These are phyloP conservation scores for Ormyrus nitidulus DNA, from an alignment of 2,888 invertebrate genomes.

Conservation along the genomic window DNA sequence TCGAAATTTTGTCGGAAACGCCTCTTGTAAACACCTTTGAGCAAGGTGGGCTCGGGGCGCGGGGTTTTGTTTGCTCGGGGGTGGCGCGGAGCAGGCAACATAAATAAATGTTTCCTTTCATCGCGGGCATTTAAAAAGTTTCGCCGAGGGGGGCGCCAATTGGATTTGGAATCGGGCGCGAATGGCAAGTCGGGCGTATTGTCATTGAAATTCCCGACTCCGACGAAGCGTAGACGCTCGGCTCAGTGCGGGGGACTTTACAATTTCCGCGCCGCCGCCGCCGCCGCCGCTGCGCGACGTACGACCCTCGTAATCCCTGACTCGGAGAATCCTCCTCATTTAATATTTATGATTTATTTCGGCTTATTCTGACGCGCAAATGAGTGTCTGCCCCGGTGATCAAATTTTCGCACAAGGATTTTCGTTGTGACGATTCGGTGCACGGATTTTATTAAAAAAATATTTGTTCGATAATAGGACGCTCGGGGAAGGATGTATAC, in stretches of 20 bases:
- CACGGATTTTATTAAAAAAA: constrained; percentile 23
- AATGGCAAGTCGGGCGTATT: constrained; percentile 61
- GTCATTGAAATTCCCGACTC: constrained; percentile 70
- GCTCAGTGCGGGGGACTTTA: constrained; percentile 62
- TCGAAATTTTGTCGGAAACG: too few species aligned
- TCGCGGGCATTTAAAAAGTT: constrained; percentile 54
- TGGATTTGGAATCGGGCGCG: constrained; percentile 54
- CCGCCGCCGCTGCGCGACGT: constrained; percentile 52
- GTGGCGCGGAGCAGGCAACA: constrained; percentile 10
- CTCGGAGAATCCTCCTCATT: constrained; percentile 68
- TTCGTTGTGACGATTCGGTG: constrained; percentile 58
- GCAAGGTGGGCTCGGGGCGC: neutral
- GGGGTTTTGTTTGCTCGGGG: constrained; percentile 3
- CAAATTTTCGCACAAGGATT: constrained; percentile 53
- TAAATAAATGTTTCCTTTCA: constrained; percentile 54
- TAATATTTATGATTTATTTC: constrained; percentile 76
- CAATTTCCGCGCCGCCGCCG: constrained; percentile 67
- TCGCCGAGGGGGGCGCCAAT: constrained; percentile 42
- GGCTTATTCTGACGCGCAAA: constrained; percentile 74
- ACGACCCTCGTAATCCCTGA: constrained; percentile 71
- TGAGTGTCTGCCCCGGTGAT: constrained; percentile 61
- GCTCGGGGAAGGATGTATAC: too few species aligned
- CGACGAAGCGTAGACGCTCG: constrained; percentile 51
- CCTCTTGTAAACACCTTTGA: too few species aligned
- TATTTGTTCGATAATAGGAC: too few species aligned